phyloP scores from a whole-genome alignment of 2,888 invertebrate species.

The Auanema freiburgensis region DNA sequence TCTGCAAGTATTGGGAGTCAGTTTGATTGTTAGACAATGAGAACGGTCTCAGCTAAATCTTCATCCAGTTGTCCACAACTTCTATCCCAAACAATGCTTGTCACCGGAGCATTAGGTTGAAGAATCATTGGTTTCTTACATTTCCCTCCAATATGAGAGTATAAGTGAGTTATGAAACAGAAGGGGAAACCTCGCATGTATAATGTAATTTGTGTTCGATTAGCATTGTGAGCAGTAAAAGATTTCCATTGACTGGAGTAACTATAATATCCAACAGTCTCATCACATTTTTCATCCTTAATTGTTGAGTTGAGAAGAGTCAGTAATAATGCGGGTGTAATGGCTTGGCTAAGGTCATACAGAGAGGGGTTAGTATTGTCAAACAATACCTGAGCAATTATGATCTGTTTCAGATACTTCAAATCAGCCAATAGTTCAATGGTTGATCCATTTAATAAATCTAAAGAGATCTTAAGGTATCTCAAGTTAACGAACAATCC shows the following conservation, averaged over 20 bases:
- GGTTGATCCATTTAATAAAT: constrained; percentile 71
- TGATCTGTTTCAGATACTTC: constrained; percentile 72
- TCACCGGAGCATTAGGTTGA: constrained; percentile 76
- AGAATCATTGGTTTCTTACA: constrained; percentile 68
- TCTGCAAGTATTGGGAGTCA: constrained; percentile 17
- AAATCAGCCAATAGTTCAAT: constrained; percentile 41
- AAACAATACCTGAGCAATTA: constrained; percentile 69
- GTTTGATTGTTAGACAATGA: not conserved
- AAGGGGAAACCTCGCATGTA: not conserved
- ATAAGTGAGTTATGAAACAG: not conserved
- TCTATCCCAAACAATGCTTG: constrained; percentile 74
- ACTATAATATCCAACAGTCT: too few species aligned
- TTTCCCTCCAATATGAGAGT: constrained; percentile 26
- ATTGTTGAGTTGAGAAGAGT: too few species aligned
- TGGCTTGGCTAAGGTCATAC: too few species aligned
- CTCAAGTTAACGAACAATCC: constrained; percentile 78
- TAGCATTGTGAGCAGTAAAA: not conserved
- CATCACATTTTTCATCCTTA: too few species aligned
- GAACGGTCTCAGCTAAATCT: constrained; percentile 35
- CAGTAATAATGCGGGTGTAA: too few species aligned
- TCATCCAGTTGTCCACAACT: constrained; percentile 64
- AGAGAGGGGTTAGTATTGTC: not conserved
- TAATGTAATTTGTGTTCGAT: not conserved
- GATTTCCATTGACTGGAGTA: too few species aligned
- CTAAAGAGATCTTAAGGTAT: constrained; percentile 69